Evolutionary conservation across 2,888 invertebrate genomes (phyloP).

Genomic region (Nomada flava): DNA sequence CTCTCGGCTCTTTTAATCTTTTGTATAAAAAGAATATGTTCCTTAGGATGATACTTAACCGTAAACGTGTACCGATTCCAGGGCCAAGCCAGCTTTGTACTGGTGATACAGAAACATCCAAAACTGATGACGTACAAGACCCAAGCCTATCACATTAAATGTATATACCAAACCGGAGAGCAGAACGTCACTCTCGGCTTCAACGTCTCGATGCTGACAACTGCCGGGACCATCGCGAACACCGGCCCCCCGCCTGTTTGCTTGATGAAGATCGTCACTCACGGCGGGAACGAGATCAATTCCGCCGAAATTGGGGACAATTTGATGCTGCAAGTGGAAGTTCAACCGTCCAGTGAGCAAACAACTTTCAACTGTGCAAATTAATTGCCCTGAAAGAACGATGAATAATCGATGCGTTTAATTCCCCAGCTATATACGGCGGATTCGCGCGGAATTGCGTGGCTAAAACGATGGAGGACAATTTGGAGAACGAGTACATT

Average conservation of each 20-base stretch:
- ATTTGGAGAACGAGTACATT: conserved; percentile 94
- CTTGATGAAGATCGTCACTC: conserved; percentile 95
- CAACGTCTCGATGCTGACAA: conserved; percentile 97
- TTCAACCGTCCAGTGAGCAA: conserved; percentile 88
- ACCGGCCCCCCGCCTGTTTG: conserved; percentile 97
- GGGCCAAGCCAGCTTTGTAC: conserved; percentile 96
- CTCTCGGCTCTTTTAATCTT: not conserved
- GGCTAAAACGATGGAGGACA: conserved; percentile 95
- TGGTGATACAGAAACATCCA: conserved; percentile 98
- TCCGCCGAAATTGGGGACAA: conserved; percentile 97
- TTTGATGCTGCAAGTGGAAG: conserved; percentile 93
- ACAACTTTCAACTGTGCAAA: not conserved
- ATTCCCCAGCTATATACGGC: conserved; percentile 91
- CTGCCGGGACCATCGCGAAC: conserved; percentile 97
- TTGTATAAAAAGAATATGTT: not conserved
- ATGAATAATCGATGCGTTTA: not conserved
- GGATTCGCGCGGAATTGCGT: conserved; percentile 97
- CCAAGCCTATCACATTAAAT: conserved; percentile 98
- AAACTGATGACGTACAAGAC: conserved; percentile 97
- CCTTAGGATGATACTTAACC: not conserved
- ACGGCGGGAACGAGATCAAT: conserved; percentile 94
- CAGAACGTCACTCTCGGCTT: conserved; percentile 96
- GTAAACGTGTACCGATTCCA: conserved; percentile 74
- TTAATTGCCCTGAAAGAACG: not conserved
- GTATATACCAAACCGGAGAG: conserved; percentile 97